phyloP scores from a whole-genome alignment of 2,113 vertebrate species.

The Melanostigma gelatinosum region DNA sequence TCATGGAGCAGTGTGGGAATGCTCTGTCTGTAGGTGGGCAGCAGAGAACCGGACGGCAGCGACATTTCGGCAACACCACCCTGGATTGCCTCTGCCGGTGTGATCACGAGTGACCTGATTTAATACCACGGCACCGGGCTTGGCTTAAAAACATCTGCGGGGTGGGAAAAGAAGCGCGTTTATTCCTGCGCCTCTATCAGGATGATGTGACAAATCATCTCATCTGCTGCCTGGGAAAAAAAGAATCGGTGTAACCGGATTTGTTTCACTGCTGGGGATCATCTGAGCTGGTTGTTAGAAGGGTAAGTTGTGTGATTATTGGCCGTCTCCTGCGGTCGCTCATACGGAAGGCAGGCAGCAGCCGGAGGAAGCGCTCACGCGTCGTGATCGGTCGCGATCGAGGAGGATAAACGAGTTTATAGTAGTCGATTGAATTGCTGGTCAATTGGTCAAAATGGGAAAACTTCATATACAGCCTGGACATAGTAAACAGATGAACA shows the following conservation, averaged over 20 bases:
- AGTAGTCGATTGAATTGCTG: conserved; percentile 27
- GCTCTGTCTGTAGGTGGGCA: conserved; percentile 70
- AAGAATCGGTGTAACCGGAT: conserved; percentile 48
- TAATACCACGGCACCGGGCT: conserved; percentile 36
- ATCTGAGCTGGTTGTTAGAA: conserved; percentile 63
- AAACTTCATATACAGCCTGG: not conserved
- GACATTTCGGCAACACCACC: conserved; percentile 37
- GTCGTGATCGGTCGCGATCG: conserved; percentile 60
- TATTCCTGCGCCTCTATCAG: conserved; percentile 55
- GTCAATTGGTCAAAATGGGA: conserved; percentile 9
- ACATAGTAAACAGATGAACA: not conserved
- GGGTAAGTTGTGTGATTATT: conserved; percentile 76
- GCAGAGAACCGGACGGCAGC: conserved; percentile 58
- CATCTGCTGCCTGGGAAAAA: conserved; percentile 38
- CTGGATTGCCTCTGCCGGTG: conserved; percentile 34
- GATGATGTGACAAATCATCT: conserved; percentile 80
- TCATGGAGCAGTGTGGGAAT: conserved; percentile 79
- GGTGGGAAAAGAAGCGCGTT: conserved; percentile 40
- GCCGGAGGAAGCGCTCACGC: conserved; percentile 45
- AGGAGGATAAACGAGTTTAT: conserved; percentile 32
- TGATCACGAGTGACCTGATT: conserved; percentile 36
- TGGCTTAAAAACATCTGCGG: conserved; percentile 54
- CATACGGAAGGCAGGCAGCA: conserved; percentile 54
- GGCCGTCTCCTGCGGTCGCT: conserved; percentile 37
- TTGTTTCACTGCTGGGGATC: conserved; percentile 55